Percentiles rank a stretch among this genome's conserved stretches.
Conservation (phyloP, 1,140 invertebrate genomes). For the Eciton burchellii region DNA sequence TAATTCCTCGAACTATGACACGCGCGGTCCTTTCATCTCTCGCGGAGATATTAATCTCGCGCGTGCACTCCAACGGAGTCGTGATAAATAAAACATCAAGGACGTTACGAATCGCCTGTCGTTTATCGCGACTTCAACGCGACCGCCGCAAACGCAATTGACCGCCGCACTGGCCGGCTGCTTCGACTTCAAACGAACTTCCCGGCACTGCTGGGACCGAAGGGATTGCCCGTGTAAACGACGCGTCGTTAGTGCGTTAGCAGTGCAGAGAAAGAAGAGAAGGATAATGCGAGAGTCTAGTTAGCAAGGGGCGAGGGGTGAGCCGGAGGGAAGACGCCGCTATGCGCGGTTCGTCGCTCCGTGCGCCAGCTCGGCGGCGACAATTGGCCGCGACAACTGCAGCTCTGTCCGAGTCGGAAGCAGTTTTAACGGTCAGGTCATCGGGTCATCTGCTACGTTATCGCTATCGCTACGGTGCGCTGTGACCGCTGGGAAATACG, state of each 20-base stretch:
- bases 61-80: background rate
- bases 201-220: constrained; percentile 70
- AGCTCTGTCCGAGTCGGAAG: constrained; percentile 45
- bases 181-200: constrained; percentile 78
- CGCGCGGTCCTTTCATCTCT: too few species aligned
- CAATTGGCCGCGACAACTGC: constrained; percentile 64
- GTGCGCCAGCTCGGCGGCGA: constrained; percentile 25
- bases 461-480: too few species aligned
- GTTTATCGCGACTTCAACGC: constrained; percentile 4
- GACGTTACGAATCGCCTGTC: background rate
- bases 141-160: constrained; percentile 57
- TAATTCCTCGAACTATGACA: too few species aligned
- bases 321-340: background rate
- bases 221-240: constrained; percentile 76
- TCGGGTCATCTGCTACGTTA: too few species aligned
- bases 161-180: constrained; percentile 61
- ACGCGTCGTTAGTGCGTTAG: constrained; percentile 76
- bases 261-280: constrained; percentile 13
- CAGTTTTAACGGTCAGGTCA: constrained; percentile 66
- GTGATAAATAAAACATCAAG: background rate
- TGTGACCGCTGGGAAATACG: background rate
- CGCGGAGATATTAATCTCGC: background rate
- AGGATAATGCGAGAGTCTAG: constrained; percentile 35
- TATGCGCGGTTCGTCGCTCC: constrained; percentile 22
- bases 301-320: constrained; percentile 36